Base-by-base conservation (phyloP, 2,888 invertebrate species). In the Zaprionus bogoriensis region DNA sequence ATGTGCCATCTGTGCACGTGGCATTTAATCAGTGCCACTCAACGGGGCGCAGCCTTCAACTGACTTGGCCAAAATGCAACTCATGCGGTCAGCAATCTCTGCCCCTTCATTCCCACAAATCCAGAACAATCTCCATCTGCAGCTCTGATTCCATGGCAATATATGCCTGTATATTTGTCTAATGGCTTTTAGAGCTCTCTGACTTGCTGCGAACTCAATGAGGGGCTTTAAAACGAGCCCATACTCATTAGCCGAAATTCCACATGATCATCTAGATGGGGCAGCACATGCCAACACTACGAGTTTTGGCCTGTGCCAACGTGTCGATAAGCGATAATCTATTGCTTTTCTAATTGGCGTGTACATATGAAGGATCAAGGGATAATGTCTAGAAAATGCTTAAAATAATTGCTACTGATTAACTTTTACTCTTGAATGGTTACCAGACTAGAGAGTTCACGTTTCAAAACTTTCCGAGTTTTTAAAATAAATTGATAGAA, bases 291-390 rank as follows among this genome's bases (percentile, higher is more conserved):
- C 14, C 23, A 50, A 45, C 45, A 28, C 17, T 63, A 62, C 62
- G 58, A 64, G 67, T 65, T 76, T 48, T 36, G 42, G n/a, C n/a
- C 41, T 42, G 47, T 65, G 50, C 52, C 52, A 68, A 57, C 52
- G 54, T 61, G 66, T 72, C 69, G 74, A 86, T 86, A 86, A 80
- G 72, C 76, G 68, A 39, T 75, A 77, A n/a, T 82, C 82, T 80
- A 87, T 86, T 60, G 66, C 25, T 30, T 30, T 39, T 23, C 7
- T 17, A 14, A 32, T 14, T 32, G 3, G 7, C 4, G 14, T n/a
- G n/a, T n/a, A n/a, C n/a, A n/a, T n/a, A 32, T 14, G 2, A 7
- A 32, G 32, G 9, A 32, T 32, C 7, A 17, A 14, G 17, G 14
- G 3, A n/a, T n/a, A 12, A 12, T n/a, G 12, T n/a, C n/a, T n/a